These are phyloP conservation scores for Prionailurus viverrinus DNA, from an alignment of 2,113 vertebrate species.

Conservation along the genomic window DNA sequence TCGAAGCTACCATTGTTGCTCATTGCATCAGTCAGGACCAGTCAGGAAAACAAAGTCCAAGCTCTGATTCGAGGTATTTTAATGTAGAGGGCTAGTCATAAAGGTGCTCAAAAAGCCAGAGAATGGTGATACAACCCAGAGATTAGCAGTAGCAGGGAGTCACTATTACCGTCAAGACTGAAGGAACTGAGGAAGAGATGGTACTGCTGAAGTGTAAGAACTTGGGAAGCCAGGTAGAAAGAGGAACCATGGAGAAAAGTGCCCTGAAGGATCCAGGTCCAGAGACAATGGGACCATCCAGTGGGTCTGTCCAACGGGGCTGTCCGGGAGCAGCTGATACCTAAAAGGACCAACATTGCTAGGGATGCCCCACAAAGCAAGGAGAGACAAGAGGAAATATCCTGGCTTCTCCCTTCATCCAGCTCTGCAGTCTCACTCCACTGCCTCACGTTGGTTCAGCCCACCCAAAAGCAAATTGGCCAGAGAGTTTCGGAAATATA, in stretches of 20 bases:
- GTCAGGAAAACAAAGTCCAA: not conserved
- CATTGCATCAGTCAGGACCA: not conserved
- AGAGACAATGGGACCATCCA: not conserved
- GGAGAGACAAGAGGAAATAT: not conserved
- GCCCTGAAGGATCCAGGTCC: not conserved
- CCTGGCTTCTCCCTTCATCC: not conserved
- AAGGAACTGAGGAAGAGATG: not conserved
- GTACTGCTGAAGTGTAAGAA: not conserved
- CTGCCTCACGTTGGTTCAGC: not conserved
- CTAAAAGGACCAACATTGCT: not conserved
- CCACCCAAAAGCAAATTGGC: not conserved
- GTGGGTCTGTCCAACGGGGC: not conserved
- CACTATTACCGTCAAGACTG: not conserved
- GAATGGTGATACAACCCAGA: not conserved
- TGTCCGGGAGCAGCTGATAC: not conserved
- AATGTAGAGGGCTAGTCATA: not conserved
- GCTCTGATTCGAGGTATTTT: not conserved
- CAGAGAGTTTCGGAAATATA: not conserved
- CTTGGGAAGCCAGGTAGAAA: not conserved
- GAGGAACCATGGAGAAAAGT: rapidly evolving
- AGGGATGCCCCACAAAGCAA: not conserved
- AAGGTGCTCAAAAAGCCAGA: not conserved
- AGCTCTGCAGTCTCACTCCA: not conserved
- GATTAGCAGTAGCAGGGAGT: not conserved
- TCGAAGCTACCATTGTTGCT: not conserved